Percentiles rank a stretch among this genome's conserved stretches.
These are phyloP conservation scores for Athrips mouffetella DNA, from an alignment of 2,888 invertebrate genomes.

Conservation along the genomic window DNA sequence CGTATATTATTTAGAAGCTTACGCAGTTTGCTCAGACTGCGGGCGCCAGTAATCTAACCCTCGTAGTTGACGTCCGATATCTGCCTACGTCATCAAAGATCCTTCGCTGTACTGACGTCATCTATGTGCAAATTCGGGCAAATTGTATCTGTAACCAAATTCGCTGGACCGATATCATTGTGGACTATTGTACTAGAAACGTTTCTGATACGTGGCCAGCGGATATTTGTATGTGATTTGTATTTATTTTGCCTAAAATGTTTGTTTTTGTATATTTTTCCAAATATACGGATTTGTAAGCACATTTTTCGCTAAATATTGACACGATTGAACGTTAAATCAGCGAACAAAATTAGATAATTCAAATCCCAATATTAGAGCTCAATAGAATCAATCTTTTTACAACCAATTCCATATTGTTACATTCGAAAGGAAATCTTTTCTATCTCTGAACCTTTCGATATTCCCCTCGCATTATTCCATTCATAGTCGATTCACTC, in stretches of 20 bases:
- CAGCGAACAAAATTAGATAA: neutral
- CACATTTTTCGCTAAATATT: too few relatives aligned
- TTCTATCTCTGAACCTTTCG: slow-evolving; percentile 1
- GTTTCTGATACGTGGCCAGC: neutral
- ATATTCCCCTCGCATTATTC: slow-evolving; percentile 5
- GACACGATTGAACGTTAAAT: too few relatives aligned
- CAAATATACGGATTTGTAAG: too few relatives aligned
- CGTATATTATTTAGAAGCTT: neutral
- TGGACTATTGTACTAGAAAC: neutral
- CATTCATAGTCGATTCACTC: slow-evolving; percentile 4
- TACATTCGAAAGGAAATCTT: neutral
- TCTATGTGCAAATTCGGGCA: slow-evolving; percentile 6
- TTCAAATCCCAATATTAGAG: neutral
- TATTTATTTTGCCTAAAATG: too few relatives aligned
- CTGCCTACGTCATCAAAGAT: neutral
- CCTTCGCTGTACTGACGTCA: neutral
- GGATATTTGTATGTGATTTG: neutral
- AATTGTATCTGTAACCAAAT: neutral
- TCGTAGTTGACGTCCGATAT: neutral
- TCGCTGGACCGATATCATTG: too few relatives aligned
- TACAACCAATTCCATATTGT: slow-evolving; percentile 3
- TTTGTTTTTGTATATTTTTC: too few relatives aligned
- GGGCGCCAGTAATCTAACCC: slow-evolving; percentile 3
- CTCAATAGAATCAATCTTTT: neutral
- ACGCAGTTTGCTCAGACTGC: neutral